These are phyloP conservation scores for Oryctes rhinoceros DNA, from an alignment of 1,140 invertebrate genomes.

Conservation along the genomic window DNA sequence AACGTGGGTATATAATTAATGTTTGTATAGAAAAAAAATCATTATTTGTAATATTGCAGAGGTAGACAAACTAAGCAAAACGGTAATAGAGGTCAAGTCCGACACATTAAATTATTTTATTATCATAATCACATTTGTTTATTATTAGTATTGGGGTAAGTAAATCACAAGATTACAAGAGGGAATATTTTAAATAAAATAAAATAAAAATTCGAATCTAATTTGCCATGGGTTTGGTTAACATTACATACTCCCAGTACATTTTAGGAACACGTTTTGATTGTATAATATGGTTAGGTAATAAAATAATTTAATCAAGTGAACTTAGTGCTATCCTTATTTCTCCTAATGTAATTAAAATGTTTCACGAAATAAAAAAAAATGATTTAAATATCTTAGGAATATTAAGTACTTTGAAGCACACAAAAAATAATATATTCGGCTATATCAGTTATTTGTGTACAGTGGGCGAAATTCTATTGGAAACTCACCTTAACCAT, in stretches of 20 bases:
- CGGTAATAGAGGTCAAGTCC: neutral
- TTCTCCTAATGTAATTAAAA: neutral
- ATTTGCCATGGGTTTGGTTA: too few relatives aligned
- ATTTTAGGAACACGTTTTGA: too few relatives aligned
- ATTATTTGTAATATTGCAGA: neutral
- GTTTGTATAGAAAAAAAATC: neutral
- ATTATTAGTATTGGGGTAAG: neutral
- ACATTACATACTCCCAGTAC: too few relatives aligned
- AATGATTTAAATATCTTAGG: neutral
- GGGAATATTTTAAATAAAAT: too few relatives aligned
- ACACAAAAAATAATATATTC: conserved; percentile 3
- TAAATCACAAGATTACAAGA: too few relatives aligned
- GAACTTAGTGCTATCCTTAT: too few relatives aligned
- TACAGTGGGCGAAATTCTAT: neutral
- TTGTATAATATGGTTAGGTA: neutral
- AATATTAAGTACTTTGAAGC: neutral
- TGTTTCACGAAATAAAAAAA: neutral
- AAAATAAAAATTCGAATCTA: too few relatives aligned
- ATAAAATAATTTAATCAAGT: neutral
- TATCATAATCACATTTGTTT: neutral
- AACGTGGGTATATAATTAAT: neutral
- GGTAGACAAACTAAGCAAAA: neutral
- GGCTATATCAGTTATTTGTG: neutral
- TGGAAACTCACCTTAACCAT: too few relatives aligned
- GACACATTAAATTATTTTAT: conserved; percentile 13